A percentile compares a stretch with the other conserved stretches of the same genome.
These are phyloP conservation scores for Leptinotarsa peninsularis DNA, from an alignment of 2,888 invertebrate species.

Conservation along the genomic window DNA sequence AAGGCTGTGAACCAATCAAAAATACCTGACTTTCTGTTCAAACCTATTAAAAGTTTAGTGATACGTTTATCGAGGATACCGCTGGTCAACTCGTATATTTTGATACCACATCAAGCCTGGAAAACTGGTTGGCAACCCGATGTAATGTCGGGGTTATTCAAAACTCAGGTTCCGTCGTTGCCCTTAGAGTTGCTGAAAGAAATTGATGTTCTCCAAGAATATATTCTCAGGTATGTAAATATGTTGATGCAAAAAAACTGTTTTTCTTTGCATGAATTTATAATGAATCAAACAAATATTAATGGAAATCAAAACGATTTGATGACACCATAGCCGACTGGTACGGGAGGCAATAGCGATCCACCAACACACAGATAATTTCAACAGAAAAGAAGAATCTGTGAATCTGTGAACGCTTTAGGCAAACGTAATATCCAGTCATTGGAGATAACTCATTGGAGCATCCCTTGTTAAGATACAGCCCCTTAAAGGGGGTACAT, in stretches of 20 bases:
- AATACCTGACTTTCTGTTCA: slow-evolving; percentile 66
- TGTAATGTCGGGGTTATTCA: slow-evolving; percentile 67
- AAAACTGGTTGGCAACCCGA: slow-evolving; percentile 73
- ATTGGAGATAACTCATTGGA: too few species aligned
- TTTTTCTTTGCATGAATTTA: background rate
- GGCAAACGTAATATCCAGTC: too few species aligned
- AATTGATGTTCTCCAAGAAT: slow-evolving; percentile 86
- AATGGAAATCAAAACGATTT: too few species aligned
- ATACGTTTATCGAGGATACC: slow-evolving; percentile 72
- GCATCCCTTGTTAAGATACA: too few species aligned
- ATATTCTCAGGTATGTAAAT: slow-evolving; percentile 77
- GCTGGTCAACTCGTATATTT: slow-evolving; percentile 74
- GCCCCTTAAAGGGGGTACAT: too few species aligned
- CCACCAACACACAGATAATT: too few species aligned
- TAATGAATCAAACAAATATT: too few species aligned
- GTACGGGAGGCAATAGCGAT: too few species aligned
- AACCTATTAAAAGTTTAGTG: slow-evolving; percentile 66
- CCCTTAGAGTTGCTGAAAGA: slow-evolving; percentile 83
- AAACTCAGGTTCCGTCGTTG: slow-evolving; percentile 69
- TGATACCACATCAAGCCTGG: slow-evolving; percentile 77
- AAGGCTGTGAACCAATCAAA: slow-evolving; percentile 47
- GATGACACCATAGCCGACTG: too few species aligned
- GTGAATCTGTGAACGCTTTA: too few species aligned
- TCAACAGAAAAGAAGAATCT: too few species aligned
- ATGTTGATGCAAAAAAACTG: background rate